Evolutionary conservation across 1,140 invertebrate species (phyloP).

Genomic region (Ceratoteleas bidentatus): DNA sequence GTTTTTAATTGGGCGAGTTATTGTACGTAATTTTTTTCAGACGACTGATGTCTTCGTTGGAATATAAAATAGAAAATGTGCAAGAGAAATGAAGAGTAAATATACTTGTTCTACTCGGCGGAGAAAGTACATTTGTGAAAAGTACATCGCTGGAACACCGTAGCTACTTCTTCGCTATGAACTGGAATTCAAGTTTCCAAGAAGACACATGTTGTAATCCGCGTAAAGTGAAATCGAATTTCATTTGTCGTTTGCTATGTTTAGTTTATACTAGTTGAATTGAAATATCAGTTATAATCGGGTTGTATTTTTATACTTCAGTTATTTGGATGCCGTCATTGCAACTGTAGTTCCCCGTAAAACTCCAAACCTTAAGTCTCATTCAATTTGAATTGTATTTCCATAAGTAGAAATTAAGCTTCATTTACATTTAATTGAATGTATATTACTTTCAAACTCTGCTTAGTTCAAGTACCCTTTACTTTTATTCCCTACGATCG

Average conservation of each 20-base stretch:
- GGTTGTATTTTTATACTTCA: conserved; percentile 10
- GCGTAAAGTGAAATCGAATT: conserved; percentile 13
- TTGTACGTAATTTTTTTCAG: too few relatives aligned
- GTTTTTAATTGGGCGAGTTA: too few relatives aligned
- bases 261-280: conserved; percentile 3
- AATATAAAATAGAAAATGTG: too few relatives aligned
- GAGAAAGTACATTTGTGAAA: conserved; percentile 1
- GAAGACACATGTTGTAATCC: conserved; percentile 15
- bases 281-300: conserved; percentile 8
- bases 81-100: too few relatives aligned
- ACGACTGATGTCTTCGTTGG: too few relatives aligned
- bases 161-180: not conserved
- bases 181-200: conserved; percentile 14
- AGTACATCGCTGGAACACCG: conserved; percentile 3
- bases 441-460: too few relatives aligned
- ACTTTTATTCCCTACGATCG: too few relatives aligned
- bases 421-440: not conserved
- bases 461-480: too few relatives aligned
- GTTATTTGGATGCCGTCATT: not conserved
- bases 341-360: not conserved
- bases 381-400: conserved; percentile 11
- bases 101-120: too few relatives aligned
- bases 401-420: not conserved
- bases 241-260: conserved; percentile 22
- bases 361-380: not conserved